Evolutionary conservation across 2,797 vertebrate genomes (phyloP).

Genomic region (Malurus splendens): DNA sequence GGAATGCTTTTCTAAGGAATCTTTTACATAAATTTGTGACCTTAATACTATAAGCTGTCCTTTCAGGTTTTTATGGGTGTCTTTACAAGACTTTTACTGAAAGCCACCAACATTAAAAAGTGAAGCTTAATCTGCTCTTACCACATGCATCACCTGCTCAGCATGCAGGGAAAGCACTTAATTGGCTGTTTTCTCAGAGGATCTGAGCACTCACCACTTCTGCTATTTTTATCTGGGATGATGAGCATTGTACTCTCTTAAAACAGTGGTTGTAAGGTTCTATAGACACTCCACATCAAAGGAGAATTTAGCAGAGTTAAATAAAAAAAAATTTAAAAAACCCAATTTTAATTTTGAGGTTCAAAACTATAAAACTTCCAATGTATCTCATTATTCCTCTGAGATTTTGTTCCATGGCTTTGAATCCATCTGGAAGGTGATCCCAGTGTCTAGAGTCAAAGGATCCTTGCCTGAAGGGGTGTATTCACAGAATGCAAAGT

Average conservation of each 20-base stretch:
- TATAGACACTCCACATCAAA: background rate
- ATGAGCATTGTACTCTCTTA: background rate
- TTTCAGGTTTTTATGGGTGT: background rate
- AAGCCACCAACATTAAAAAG: background rate
- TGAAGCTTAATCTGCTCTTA: background rate
- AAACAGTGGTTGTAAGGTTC: background rate
- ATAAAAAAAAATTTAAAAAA: background rate
- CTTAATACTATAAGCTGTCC: background rate
- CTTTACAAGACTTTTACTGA: background rate
- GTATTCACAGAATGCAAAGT: background rate
- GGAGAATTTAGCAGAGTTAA: background rate
- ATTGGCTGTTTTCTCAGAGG: background rate
- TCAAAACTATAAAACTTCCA: background rate
- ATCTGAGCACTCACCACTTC: background rate
- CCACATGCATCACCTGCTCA: background rate
- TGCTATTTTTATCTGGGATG: background rate
- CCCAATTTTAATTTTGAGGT: background rate
- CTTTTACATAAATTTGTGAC: background rate
- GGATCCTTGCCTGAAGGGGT: background rate
- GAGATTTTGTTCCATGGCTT: background rate
- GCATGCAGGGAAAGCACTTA: background rate
- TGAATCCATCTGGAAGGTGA: background rate
- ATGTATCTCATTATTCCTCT: background rate
- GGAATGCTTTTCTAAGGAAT: background rate
- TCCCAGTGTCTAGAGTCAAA: background rate